A percentile compares a stretch with the other conserved stretches of the same genome.
Evolutionary conservation across 53 echinoderm and acorn worm species (phyloP).

Genomic region (Henricia sp.): DNA sequence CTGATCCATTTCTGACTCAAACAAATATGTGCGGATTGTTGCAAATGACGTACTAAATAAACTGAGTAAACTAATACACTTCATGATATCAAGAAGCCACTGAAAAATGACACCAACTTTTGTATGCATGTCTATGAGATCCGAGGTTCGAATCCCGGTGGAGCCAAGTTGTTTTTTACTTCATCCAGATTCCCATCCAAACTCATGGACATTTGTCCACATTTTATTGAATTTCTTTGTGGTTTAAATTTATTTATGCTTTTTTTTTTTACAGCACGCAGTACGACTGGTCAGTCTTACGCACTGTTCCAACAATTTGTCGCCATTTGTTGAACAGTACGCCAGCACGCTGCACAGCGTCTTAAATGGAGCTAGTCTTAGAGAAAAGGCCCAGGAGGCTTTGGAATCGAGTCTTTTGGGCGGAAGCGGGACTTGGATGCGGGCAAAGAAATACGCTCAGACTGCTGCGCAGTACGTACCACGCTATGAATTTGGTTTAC

Average conservation of each 20-base stretch:
- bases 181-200: no score
- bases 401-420: conserved; percentile 61
- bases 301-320: conserved; percentile 60
- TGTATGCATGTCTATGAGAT: no score
- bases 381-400: conserved; percentile 61
- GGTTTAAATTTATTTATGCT: neutral
- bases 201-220: no score
- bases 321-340: conserved; percentile 70
- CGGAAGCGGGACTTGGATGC: conserved; percentile 43
- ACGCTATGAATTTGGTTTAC: neutral
- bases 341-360: conserved; percentile 71
- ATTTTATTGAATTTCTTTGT: no score
- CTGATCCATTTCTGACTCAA: no score
- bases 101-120: no score
- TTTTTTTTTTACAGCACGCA: conserved; percentile 61
- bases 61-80: no score
- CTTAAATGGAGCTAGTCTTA: conserved; percentile 68
- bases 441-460: conserved; percentile 65
- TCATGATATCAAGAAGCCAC: no score
- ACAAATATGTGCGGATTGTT: no score
- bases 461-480: conserved; percentile 52
- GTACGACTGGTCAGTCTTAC: conserved; percentile 63
- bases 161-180: no score
- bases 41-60: no score
- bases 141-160: no score